phyloP scores from a whole-genome alignment of 1,140 invertebrate genomes.

The Papilio helenus region DNA sequence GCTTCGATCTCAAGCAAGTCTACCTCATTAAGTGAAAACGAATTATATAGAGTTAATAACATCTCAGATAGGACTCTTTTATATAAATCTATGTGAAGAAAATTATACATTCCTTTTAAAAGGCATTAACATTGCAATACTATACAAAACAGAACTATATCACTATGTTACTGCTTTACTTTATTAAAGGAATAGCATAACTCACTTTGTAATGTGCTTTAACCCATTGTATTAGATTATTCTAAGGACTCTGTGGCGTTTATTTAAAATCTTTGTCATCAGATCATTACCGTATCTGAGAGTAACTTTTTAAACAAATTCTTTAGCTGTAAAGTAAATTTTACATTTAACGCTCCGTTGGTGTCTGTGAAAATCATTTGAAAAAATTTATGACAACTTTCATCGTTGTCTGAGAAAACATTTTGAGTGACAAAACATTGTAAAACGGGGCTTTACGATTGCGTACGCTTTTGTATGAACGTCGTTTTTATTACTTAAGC shows the following conservation, averaged over 20 bases:
- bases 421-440: not conserved
- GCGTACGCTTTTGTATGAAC: not conserved
- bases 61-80: not conserved
- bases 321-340: not conserved
- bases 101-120: too few relatives aligned
- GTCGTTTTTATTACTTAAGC: conserved; percentile 4
- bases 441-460: conserved; percentile 1
- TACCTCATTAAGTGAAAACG: conserved; percentile 9
- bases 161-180: not conserved
- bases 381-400: not conserved
- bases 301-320: not conserved
- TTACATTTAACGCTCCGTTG: not conserved
- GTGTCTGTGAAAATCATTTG: not conserved
- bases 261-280: too few relatives aligned
- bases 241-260: too few relatives aligned
- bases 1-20: not conserved
- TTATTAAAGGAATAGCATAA: too few relatives aligned
- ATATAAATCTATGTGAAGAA: too few relatives aligned
- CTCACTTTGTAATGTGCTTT: too few relatives aligned
- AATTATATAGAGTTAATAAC: not conserved
- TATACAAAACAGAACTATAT: too few relatives aligned
- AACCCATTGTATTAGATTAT: too few relatives aligned
- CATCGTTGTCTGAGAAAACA: conserved; percentile 21
- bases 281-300: too few relatives aligned
- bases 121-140: too few relatives aligned